Evolutionary conservation across 2,888 invertebrate genomes (phyloP), one percentile per base, ranked within the genome.

Genomic region (Eristalis pertinax): DNA sequence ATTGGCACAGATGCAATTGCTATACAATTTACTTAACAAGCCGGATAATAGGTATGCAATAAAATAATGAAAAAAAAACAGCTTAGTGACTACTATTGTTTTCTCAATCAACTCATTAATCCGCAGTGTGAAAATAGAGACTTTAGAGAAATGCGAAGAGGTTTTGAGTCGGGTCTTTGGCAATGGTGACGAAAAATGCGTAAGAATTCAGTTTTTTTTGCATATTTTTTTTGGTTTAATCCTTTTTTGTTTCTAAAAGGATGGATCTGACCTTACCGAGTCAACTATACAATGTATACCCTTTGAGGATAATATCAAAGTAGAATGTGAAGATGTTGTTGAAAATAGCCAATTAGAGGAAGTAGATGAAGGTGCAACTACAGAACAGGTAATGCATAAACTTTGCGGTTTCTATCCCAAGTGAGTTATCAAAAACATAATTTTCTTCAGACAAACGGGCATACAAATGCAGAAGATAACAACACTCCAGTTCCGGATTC

Each of bases 101-200:
- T 50, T 50, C 50, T 19, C 19, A 19, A 50, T 26, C 24, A 56
- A 43, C n/a, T 60, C 15, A 38, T 24, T n/a, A 11, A 75, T 56
- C n/a, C 29, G 22, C 26, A 87, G 87, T 76, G 84, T 87, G 35
- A 43, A 79, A 41, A 73, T 87, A 4, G 84, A 84, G 56, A 84
- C 79, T 26, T 43, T 87, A 7, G 84, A 84, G 29, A 87, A 84
- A 64, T 87, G 87, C n/a, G 87, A 87, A 76, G 84, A 84, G 5
- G 84, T 84, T 69, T n/a, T 87, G 11, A 64, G 84, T 38, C 87
- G 87, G n/a, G 84, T 84, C n/a, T 83, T 83, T 65, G 79, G 72
- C 15, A 84, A 64, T 24, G 76, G 43, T 24, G 76, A 80, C 8
- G 75, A 72, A 26, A 79, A 84, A 70, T 32, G 50, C 11, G 85